These are phyloP conservation scores for Heterochromis multidens DNA, from an alignment of 2,113 vertebrate species.

Conservation along the genomic window DNA sequence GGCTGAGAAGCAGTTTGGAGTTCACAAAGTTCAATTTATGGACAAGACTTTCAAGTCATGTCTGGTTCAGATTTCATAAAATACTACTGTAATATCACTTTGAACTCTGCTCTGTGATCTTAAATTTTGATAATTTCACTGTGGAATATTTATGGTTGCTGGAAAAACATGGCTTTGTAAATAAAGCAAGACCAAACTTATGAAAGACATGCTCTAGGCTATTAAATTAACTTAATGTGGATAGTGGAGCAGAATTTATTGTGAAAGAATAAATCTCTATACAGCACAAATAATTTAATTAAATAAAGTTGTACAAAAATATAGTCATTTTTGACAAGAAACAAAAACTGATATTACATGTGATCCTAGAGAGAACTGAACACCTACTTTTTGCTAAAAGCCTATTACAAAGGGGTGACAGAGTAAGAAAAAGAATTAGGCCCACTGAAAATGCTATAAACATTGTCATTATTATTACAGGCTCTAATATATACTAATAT, in stretches of 20 bases:
- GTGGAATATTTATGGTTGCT: slow-evolving; percentile 52
- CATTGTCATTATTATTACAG: background rate
- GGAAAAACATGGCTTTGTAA: slow-evolving; percentile 10
- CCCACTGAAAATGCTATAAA: background rate
- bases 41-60: slow-evolving; percentile 32
- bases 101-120: slow-evolving; percentile 46
- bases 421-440: background rate
- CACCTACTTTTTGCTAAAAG: background rate
- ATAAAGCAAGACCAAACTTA: slow-evolving; percentile 30
- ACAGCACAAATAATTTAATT: slow-evolving; percentile 21
- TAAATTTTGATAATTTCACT: slow-evolving; percentile 36
- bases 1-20: slow-evolving; percentile 22
- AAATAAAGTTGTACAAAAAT: background rate
- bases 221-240: slow-evolving; percentile 14
- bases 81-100: slow-evolving; percentile 47
- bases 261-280: background rate
- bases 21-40: slow-evolving; percentile 45
- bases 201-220: background rate
- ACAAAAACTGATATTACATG: background rate
- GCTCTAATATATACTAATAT: background rate
- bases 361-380: background rate
- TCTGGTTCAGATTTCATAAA: slow-evolving; percentile 42
- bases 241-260: slow-evolving; percentile 10
- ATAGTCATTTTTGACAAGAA: background rate
- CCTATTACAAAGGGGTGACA: background rate